phyloP scores from a whole-genome alignment of 2,888 invertebrate species.

The Tetranychus truncatus region DNA sequence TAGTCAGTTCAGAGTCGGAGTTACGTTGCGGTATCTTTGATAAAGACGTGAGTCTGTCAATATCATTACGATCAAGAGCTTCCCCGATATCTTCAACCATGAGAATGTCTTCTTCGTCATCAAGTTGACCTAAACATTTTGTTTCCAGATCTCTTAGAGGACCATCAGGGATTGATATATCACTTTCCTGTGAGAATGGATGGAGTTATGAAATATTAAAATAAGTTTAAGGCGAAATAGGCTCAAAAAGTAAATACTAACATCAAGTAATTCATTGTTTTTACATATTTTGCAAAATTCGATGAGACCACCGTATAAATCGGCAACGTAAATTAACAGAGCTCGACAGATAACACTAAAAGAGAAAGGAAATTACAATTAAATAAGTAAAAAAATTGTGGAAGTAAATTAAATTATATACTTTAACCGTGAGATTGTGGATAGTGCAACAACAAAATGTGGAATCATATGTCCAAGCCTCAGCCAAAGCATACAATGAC shows the following conservation, averaged over 20 bases:
- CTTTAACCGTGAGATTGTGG: slow-evolving; percentile 9
- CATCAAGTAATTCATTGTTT: background rate
- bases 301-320: background rate
- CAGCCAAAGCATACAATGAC: slow-evolving; percentile 9
- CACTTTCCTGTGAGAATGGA: too few relatives aligned
- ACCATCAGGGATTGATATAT: background rate
- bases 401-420: background rate
- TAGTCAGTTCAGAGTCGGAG: too few relatives aligned
- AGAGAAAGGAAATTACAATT: background rate
- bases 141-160: background rate
- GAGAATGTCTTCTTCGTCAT: background rate
- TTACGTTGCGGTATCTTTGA: background rate
- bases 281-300: background rate
- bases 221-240: background rate
- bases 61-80: background rate
- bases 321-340: background rate
- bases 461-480: slow-evolving; percentile 8
- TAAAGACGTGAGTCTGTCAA: background rate
- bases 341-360: slow-evolving; percentile 2
- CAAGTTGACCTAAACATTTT: background rate
- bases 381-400: background rate
- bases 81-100: background rate
- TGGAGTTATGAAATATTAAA: background rate
- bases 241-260: background rate
- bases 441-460: slow-evolving; percentile 3